phyloP scores from a whole-genome alignment of 2,888 invertebrate species.

The Platycnemis pennipes region DNA sequence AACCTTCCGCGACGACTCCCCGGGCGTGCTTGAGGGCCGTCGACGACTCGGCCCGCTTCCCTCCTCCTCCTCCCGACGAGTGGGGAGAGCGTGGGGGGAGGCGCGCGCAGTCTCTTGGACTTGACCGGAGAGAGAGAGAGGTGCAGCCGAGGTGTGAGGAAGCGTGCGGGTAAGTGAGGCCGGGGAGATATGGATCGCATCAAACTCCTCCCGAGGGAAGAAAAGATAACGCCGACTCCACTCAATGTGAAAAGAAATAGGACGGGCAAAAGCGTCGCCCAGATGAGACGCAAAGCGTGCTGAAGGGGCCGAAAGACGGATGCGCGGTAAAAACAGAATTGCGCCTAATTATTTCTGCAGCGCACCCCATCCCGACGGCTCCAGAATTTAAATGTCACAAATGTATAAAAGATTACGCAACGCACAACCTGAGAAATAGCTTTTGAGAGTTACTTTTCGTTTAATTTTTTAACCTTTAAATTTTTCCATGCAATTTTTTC shows the following conservation, averaged over 20 bases:
- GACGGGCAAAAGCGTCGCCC: neutral
- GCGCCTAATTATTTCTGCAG: too few relatives aligned
- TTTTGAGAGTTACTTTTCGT: too few relatives aligned
- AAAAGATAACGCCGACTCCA: neutral
- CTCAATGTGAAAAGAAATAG: neutral
- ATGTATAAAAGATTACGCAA: too few relatives aligned
- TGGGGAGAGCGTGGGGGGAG: neutral
- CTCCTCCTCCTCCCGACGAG: neutral
- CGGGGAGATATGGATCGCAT: neutral
- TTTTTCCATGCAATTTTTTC: too few relatives aligned
- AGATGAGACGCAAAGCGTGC: neutral
- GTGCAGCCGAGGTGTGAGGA: neutral
- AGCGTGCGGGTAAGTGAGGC: neutral
- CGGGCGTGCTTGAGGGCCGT: neutral
- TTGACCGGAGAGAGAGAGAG: slow-evolving; percentile 4
- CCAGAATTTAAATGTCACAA: too few relatives aligned
- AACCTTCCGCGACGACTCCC: neutral
- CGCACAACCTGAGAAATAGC: too few relatives aligned
- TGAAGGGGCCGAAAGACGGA: neutral
- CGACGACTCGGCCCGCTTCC: too few relatives aligned
- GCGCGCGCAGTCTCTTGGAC: neutral
- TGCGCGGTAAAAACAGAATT: too few relatives aligned
- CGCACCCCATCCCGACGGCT: too few relatives aligned
- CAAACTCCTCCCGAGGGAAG: neutral
- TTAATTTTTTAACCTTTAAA: too few relatives aligned